Evolutionary conservation across 2,113 vertebrate genomes (phyloP).

Genomic region (Tyto alba): DNA sequence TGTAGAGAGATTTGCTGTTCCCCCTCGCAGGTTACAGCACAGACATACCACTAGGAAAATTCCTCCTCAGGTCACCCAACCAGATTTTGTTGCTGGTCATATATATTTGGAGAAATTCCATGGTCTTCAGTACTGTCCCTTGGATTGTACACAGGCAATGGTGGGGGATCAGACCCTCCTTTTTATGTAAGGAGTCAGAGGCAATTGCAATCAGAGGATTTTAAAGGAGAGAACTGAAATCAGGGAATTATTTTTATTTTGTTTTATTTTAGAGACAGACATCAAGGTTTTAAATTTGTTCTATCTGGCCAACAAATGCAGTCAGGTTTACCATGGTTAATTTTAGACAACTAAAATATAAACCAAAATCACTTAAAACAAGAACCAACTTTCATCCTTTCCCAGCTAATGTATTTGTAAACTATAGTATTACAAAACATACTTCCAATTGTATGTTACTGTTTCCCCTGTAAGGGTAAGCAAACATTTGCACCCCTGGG

Average conservation of each 20-base stretch:
- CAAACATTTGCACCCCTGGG: neutral
- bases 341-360: neutral
- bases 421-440: neutral
- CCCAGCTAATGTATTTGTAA: neutral
- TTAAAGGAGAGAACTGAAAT: neutral
- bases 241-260: neutral
- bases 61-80: neutral
- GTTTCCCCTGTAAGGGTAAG: neutral
- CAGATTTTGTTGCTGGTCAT: neutral
- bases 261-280: neutral
- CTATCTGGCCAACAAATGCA: neutral
- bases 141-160: neutral
- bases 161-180: neutral
- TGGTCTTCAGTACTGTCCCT: neutral
- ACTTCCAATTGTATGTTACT: neutral
- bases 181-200: neutral
- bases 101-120: neutral
- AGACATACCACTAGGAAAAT: accelerated
- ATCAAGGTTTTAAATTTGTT: neutral
- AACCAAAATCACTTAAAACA: neutral
- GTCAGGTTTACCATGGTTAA: neutral
- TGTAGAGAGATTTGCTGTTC: neutral
- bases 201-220: neutral
- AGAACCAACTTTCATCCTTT: neutral
- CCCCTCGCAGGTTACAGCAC: neutral